Conservation (phyloP, 2,113 vertebrate species). For the Ictidomys tridecemlineatus region DNA sequence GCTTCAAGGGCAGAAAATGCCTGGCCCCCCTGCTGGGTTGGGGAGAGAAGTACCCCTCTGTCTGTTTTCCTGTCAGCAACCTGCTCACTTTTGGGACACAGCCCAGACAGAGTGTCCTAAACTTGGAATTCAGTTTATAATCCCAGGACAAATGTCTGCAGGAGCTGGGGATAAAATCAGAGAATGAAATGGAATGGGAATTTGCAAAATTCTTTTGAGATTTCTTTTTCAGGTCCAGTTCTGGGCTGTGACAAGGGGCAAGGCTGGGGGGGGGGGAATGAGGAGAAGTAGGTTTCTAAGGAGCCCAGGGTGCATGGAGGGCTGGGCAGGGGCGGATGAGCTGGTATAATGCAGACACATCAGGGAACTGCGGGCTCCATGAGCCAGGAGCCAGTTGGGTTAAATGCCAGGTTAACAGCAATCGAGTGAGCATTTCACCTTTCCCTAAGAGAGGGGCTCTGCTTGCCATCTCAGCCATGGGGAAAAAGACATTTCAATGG, state of each 20-base stretch:
- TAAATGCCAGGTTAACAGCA: conserved; percentile 32
- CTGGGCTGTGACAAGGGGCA: not conserved
- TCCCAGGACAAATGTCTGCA: not conserved
- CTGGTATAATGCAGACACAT: not conserved
- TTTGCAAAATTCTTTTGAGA: conserved; percentile 6
- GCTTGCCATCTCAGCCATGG: conserved; percentile 35
- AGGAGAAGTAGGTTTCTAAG: not conserved
- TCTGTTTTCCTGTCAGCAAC: not conserved
- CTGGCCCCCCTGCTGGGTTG: not conserved
- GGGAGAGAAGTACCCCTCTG: not conserved
- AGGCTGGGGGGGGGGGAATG: fast-evolving
- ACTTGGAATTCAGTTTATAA: not conserved
- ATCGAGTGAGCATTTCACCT: not conserved
- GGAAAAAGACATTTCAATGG: conserved; percentile 23
- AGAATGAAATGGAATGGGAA: conserved; percentile 53
- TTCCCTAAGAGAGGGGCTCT: not conserved
- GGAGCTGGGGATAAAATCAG: not conserved
- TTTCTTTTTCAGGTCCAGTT: not conserved
- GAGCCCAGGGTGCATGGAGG: not conserved
- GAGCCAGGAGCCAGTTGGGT: conserved; percentile 42
- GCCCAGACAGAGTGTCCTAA: not conserved
- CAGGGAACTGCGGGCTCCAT: not conserved
- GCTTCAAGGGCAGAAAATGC: not conserved
- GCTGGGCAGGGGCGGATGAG: not conserved
- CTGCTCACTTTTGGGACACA: not conserved